These are phyloP conservation scores for Hydraecia micacea DNA, from an alignment of 2,888 invertebrate species.

Conservation along the genomic window DNA sequence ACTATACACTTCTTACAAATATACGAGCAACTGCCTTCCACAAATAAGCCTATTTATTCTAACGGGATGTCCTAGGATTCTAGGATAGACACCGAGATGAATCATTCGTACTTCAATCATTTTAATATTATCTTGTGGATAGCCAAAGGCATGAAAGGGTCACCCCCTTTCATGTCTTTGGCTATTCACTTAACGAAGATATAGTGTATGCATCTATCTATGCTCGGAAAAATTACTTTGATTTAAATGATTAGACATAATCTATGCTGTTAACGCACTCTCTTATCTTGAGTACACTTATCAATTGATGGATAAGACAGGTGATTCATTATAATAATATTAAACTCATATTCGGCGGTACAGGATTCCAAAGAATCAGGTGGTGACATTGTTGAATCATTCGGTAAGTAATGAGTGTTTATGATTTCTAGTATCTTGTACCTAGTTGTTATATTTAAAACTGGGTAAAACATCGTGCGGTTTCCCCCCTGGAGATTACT, in stretches of 20 bases:
- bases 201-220: slow-evolving; percentile 1
- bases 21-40: no score
- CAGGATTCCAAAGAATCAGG: slow-evolving; percentile 32
- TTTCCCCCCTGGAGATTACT: slow-evolving; percentile 1
- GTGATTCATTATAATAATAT: slow-evolving; percentile 55
- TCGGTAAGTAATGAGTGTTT: slow-evolving; percentile 36
- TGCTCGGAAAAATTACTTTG: slow-evolving; percentile 16
- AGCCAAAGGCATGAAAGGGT: no score
- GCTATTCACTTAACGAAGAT: not conserved
- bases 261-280: slow-evolving; percentile 43
- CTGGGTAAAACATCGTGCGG: not conserved
- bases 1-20: not conserved
- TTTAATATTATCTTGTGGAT: not conserved
- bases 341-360: slow-evolving; percentile 22
- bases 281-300: slow-evolving; percentile 47
- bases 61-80: no score
- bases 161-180: not conserved
- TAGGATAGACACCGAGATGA: not conserved
- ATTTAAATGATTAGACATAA: slow-evolving; percentile 39
- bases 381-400: slow-evolving; percentile 52
- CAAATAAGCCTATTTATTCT: not conserved
- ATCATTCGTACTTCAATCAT: not conserved
- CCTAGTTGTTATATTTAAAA: slow-evolving; percentile 16
- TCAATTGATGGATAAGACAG: slow-evolving; percentile 38
- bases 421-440: slow-evolving; percentile 6